Conservation (phyloP, 2,113 vertebrate genomes). For the Andinoacara biseriatus region DNA sequence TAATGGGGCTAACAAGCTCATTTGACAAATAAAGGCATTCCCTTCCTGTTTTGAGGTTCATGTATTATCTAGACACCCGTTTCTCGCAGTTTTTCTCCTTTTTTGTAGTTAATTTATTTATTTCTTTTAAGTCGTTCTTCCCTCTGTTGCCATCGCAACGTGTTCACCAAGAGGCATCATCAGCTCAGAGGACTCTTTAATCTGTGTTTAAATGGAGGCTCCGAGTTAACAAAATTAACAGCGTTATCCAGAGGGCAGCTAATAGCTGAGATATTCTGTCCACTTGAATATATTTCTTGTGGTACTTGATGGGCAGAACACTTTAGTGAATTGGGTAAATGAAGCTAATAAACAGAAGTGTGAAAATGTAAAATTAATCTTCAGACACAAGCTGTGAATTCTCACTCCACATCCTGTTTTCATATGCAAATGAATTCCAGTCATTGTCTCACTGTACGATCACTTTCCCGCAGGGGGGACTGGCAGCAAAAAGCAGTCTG, state of each 20-base stretch:
- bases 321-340: neutral
- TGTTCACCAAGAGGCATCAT: neutral
- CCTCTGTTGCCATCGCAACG: conserved; percentile 21
- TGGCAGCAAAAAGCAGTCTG: neutral
- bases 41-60: neutral
- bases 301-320: neutral
- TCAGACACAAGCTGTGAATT: conserved; percentile 15
- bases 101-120: neutral
- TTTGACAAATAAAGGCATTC: neutral
- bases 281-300: neutral
- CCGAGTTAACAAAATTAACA: conserved; percentile 9
- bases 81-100: neutral
- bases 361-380: conserved; percentile 15
- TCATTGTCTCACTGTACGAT: neutral
- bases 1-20: neutral
- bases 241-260: conserved; percentile 5
- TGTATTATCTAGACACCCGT: neutral
- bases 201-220: conserved; percentile 16
- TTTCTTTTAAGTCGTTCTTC: neutral
- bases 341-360: conserved; percentile 10
- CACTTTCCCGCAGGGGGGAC: neutral
- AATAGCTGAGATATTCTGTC: neutral
- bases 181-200: conserved; percentile 1
- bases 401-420: conserved; percentile 4
- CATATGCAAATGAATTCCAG: conserved; percentile 1